These are phyloP conservation scores for Siphlonurus alternatus DNA, from an alignment of 2,888 invertebrate species.

Conservation along the genomic window DNA sequence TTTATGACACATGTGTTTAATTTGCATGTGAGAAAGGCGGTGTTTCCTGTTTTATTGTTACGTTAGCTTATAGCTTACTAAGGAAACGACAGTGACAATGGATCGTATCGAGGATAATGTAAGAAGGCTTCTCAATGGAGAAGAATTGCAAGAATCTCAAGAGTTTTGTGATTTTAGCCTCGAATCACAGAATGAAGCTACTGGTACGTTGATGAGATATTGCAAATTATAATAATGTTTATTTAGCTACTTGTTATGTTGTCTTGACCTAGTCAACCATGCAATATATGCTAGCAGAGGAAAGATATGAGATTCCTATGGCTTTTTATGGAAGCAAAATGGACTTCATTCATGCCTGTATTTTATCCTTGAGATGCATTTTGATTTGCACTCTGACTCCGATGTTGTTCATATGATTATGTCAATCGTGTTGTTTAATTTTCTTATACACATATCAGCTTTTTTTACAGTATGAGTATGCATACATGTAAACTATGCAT, in stretches of 20 bases:
- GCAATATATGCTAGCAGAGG: not conserved
- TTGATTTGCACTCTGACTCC: too few species aligned
- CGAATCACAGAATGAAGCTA: slow-evolving; percentile 67
- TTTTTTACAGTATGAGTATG: too few species aligned
- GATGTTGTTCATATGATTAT: too few species aligned
- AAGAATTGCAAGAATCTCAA: slow-evolving; percentile 48
- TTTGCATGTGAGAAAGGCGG: not conserved
- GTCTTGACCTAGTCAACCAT: too few species aligned
- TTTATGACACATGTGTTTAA: not conserved
- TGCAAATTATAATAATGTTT: too few species aligned
- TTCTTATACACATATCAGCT: too few species aligned
- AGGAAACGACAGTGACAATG: slow-evolving; percentile 16
- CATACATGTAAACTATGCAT: too few species aligned
- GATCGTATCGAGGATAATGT: slow-evolving; percentile 45
- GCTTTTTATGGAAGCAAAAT: not conserved
- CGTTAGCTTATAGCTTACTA: too few species aligned
- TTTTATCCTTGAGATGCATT: too few species aligned
- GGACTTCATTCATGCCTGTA: too few species aligned
- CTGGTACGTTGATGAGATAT: slow-evolving; percentile 26
- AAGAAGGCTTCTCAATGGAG: slow-evolving; percentile 43
- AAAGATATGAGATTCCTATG: not conserved
- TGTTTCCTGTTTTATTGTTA: not conserved
- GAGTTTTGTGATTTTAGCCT: slow-evolving; percentile 71
- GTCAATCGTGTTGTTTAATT: too few species aligned
- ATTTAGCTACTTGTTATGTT: too few species aligned